A percentile compares a stretch with the other conserved stretches of the same genome.
These are phyloP conservation scores for Thelaira solivaga DNA, from an alignment of 2,888 invertebrate species.

Conservation along the genomic window DNA sequence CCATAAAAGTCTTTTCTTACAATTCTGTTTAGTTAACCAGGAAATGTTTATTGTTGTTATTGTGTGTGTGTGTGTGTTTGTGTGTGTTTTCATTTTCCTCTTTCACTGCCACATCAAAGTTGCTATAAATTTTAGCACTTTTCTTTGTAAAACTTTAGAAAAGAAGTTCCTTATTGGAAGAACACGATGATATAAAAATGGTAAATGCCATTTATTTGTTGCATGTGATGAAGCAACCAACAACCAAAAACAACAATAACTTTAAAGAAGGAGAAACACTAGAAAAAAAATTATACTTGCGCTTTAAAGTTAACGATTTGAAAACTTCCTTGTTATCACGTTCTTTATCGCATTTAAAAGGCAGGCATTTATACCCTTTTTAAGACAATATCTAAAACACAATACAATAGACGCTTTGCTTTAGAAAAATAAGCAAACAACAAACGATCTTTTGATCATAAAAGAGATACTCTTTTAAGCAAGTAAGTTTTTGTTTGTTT, in stretches of 20 bases:
- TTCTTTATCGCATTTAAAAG: constrained; percentile 52
- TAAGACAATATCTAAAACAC: constrained; percentile 35
- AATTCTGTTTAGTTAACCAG: constrained; percentile 57
- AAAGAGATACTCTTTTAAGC: constrained; percentile 30
- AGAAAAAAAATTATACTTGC: constrained; percentile 20
- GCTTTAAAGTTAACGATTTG: constrained; percentile 27
- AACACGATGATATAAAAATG: constrained; percentile 40
- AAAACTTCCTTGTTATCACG: constrained; percentile 58
- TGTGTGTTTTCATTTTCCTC: no score
- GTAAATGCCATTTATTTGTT: constrained; percentile 48
- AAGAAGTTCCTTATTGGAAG: constrained; percentile 60
- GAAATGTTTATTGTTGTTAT: constrained; percentile 43
- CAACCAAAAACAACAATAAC: constrained; percentile 17
- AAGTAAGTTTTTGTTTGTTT: neutral
- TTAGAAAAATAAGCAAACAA: neutral
- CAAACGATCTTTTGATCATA: constrained; percentile 43
- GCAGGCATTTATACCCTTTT: constrained; percentile 57
- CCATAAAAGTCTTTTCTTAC: constrained; percentile 25
- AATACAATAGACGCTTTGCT: constrained; percentile 26
- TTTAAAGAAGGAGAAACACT: constrained; percentile 16
- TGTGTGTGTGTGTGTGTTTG: no score
- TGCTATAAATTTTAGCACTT: constrained; percentile 54
- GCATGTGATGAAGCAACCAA: constrained; percentile 1
- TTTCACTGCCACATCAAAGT: constrained; percentile 25
- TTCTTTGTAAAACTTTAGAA: constrained; percentile 21